These are phyloP conservation scores for Podarcis siculus DNA, from an alignment of 2,797 vertebrate species.

Conservation along the genomic window DNA sequence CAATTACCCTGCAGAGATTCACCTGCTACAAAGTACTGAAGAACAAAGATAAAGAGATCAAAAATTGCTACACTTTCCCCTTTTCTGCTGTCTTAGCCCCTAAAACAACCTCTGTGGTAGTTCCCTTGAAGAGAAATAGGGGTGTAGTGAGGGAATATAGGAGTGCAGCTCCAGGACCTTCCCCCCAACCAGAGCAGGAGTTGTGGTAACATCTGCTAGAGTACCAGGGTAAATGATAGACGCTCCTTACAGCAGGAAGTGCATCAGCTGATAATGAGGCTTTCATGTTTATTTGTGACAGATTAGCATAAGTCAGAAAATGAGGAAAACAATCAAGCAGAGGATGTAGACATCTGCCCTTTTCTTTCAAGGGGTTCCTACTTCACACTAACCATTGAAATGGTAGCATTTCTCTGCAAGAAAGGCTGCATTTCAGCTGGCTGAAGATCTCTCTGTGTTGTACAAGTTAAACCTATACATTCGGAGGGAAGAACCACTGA, in stretches of 20 bases:
- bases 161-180: neutral
- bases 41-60: neutral
- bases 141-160: neutral
- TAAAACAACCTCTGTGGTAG: neutral
- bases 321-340: too few relatives aligned
- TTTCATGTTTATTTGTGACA: neutral
- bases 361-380: neutral
- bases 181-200: neutral
- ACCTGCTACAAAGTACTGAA: neutral
- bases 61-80: neutral
- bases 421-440: neutral
- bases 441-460: neutral
- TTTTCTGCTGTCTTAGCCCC: conserved; percentile 36
- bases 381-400: neutral
- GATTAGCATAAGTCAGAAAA: neutral
- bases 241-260: neutral
- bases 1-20: fast-evolving
- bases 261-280: neutral
- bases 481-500: too few relatives aligned
- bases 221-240: neutral
- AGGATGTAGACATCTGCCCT: neutral
- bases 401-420: neutral
- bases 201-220: neutral
- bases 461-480: too few relatives aligned
- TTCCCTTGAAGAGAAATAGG: neutral